Evolutionary conservation across 2,113 vertebrate genomes (phyloP), one percentile per base, ranked within the genome.

Genomic region (Empidonax alnorum): DNA sequence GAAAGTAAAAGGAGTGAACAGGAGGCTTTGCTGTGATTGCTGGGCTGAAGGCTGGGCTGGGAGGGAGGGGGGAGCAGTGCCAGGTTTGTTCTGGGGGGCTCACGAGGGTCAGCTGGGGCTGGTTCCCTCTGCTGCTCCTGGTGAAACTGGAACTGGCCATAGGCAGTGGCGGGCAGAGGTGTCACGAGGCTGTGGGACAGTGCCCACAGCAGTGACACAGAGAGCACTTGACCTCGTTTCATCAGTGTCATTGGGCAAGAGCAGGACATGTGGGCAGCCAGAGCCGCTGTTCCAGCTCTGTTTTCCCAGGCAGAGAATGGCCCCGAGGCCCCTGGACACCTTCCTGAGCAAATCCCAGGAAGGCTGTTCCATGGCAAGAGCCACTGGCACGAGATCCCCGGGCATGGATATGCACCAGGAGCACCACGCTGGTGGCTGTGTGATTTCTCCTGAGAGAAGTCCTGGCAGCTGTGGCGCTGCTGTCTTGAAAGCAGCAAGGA

Each of bases 231-330:
- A 92, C 87, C 82, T 69, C 1, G 0, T 91, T 76, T 86, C 92
- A 19, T 90, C 75, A 71, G 71, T 58, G 69, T 37, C 11, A 1
- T 41, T 91, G 82, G 90, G 94, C 66, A 90, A 91, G 67, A 93
- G 84, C n/a, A 12, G 77, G 27, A 24, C 0, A 0, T 44, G 49
- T 30, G 80, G 72, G 58, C 41, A 41, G 50, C 4, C 56, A 20
- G 67, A 68, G 44, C 39, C 1, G 5, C 12, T 3, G 2, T 41
- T 88, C 39, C 31, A 8, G 68, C 42, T 84, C 62, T 0, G 0
- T 35, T 71, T 80, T 81, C 35, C 55, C 62, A 23, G 76, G 33
- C 27, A 33, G 37, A 50, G 71, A 17, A 18, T 28, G 42, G 9
- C 18, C 39, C 25, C 21, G 0, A 0, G 3, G 41, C 30, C 1